Base-by-base conservation (phyloP, 1,140 invertebrate genomes). In the Caerostris darwini region DNA sequence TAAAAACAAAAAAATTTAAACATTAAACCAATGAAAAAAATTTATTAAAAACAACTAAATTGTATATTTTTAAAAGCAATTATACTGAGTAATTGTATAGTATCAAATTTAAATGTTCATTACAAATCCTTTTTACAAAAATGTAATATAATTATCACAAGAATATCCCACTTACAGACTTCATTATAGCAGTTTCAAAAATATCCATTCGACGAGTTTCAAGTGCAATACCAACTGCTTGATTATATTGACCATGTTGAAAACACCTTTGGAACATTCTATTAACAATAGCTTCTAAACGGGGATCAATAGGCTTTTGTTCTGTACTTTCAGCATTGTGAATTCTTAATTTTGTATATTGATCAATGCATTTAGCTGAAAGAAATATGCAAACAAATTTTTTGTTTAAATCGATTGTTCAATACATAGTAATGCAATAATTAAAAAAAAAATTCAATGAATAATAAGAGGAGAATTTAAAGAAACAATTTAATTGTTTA, bases 121-220 rank as follows among this genome's bases (percentile, higher is more conserved):
- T 34, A 34, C 34, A 34, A 34, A 34, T 34, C 34, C 2, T 34
- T 34, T 34, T 34, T 34, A 34, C 34, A 34, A 34, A 34, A 34
- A 34, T 34, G 34, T 34, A 34, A 34, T 34, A 34, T 34, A 34
- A 34, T 34, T 34, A 34, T 0, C 34, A 34, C 34, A 2, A 34
- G 34, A 34, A 34, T 34, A 34, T 34, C 34, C 34, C n/a, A 96
- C 96, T 96, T 96, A 97, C 97, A 90, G 98, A 98, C 95, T 98
- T 97, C 96, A 98, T 97, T 93, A 99, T 99, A 3, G 99, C 97
- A 95, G 97, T 97, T 95, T 99, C 97, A 96, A 99, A 99, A 94
- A 99, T 98, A 96, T 99, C 99, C 98, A 99, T 99, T 86, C 99
- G 97, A 92, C 98, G 97, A 0, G 99, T 99, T 96, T 99, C 99